Conservation (phyloP, 2,797 vertebrate genomes). For the Tauraco hartlaubi region DNA sequence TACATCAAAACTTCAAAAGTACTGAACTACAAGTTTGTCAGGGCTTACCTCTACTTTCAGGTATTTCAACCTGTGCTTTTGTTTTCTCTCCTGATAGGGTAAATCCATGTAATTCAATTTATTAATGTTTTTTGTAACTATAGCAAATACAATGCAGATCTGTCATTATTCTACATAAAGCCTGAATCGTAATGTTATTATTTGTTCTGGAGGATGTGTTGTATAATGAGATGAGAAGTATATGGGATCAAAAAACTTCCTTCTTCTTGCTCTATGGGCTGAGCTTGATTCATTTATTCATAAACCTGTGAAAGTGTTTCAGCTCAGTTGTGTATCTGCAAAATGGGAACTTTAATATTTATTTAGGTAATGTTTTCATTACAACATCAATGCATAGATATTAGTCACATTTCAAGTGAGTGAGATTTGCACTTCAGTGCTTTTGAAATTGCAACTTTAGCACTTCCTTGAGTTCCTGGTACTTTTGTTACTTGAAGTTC, state of each 20-base stretch:
- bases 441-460: neutral
- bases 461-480: neutral
- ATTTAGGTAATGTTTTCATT: neutral
- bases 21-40: neutral
- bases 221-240: neutral
- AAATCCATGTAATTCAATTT: neutral
- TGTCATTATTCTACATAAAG: neutral
- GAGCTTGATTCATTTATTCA: accelerated
- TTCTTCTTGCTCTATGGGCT: neutral
- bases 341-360: neutral
- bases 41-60: neutral
- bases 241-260: neutral
- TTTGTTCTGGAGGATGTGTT: neutral
- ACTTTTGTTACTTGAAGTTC: neutral
- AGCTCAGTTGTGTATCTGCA: neutral
- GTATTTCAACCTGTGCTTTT: neutral
- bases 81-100: neutral
- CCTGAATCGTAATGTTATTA: neutral
- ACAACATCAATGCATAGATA: neutral
- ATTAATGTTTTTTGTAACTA: neutral
- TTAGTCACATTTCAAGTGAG: neutral
- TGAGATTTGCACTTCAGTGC: neutral
- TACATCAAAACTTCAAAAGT: neutral
- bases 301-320: neutral
- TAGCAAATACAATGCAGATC: neutral